phyloP scores from a whole-genome alignment of 2,888 invertebrate species.

The Bellardia bayeri region DNA sequence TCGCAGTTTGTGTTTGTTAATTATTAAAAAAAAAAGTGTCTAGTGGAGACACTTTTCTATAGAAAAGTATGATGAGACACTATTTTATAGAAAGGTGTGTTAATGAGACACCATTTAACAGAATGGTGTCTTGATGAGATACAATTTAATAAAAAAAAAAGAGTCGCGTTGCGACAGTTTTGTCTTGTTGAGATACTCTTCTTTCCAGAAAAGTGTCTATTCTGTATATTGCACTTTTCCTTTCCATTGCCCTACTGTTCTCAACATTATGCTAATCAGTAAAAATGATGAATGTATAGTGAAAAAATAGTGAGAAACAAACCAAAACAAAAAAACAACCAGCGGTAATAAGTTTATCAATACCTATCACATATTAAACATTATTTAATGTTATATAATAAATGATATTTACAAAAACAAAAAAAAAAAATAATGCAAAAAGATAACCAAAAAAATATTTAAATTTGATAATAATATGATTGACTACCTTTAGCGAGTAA shows the following conservation, averaged over 20 bases:
- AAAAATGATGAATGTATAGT: not conserved
- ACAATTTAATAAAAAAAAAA: no score
- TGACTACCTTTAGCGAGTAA: constrained; percentile 72
- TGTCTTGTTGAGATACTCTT: no score
- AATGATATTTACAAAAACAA: constrained; percentile 60
- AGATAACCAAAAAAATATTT: constrained; percentile 50
- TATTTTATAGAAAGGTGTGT: no score
- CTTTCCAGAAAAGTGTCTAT: no score
- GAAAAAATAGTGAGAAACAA: constrained; percentile 5
- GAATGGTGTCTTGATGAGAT: no score
- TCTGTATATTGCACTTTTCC: not conserved
- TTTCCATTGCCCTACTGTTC: constrained; percentile 1
- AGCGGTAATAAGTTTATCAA: constrained; percentile 49
- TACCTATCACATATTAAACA: constrained; percentile 41
- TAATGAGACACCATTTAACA: no score
- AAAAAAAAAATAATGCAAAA: constrained; percentile 5
- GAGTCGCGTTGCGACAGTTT: no score
- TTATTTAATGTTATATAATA: constrained; percentile 62
- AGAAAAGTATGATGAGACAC: no score
- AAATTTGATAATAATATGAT: constrained; percentile 73
- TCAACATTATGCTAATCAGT: constrained; percentile 29
- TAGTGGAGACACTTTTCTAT: no score
- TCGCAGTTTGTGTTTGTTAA: no score
- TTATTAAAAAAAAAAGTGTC: no score
- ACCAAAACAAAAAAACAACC: constrained; percentile 25